A percentile compares a stretch with the other conserved stretches of the same genome.
Evolutionary conservation across 2,113 vertebrate genomes (phyloP).

Genomic region (Brachyhypopomus occidentalis): DNA sequence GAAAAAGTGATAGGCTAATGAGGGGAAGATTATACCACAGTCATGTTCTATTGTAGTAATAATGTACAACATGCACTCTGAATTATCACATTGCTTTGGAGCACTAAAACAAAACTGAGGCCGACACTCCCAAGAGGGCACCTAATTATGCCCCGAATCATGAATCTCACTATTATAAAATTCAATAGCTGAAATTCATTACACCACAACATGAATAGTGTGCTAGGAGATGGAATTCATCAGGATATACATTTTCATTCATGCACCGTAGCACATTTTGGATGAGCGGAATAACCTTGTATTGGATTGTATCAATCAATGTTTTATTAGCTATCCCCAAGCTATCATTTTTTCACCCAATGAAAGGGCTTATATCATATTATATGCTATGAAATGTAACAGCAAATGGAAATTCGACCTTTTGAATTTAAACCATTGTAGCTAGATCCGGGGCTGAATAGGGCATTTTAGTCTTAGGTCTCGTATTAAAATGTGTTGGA

Average conservation of each 20-base stretch:
- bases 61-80: not conserved
- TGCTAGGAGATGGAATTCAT: not conserved
- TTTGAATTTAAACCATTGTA: slow-evolving; percentile 57
- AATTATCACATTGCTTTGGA: slow-evolving; percentile 14
- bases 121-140: not conserved
- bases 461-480: slow-evolving; percentile 34
- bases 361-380: slow-evolving; percentile 57
- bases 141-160: not conserved
- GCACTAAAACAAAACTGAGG: not conserved
- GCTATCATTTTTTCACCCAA: slow-evolving; percentile 51
- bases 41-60: slow-evolving; percentile 24
- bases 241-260: not conserved
- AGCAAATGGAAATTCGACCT: slow-evolving; percentile 53
- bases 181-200: not conserved
- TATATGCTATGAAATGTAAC: slow-evolving; percentile 36
- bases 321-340: slow-evolving; percentile 61
- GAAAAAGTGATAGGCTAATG: slow-evolving; percentile 17
- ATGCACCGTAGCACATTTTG: slow-evolving; percentile 36
- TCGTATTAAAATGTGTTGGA: slow-evolving; percentile 48
- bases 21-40: not conserved
- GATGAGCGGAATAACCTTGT: slow-evolving; percentile 52
- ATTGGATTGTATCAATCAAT: slow-evolving; percentile 57
- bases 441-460: slow-evolving; percentile 50
- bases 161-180: slow-evolving; percentile 2
- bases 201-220: not conserved